Evolutionary conservation across 2,888 invertebrate species (phyloP).

Genomic region (Drosophila falleni): DNA sequence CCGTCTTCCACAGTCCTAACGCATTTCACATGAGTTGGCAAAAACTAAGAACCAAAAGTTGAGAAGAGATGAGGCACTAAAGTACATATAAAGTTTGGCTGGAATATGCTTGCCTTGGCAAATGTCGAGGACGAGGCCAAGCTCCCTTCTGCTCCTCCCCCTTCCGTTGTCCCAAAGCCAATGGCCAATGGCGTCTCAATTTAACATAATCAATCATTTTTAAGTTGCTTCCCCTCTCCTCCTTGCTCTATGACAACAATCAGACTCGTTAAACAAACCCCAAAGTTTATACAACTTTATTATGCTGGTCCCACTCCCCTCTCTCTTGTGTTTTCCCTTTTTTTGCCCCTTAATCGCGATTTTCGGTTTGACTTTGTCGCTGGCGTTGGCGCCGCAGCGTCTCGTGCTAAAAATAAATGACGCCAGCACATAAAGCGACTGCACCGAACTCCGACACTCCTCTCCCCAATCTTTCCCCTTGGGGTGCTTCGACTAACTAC

Average conservation of each 20-base stretch:
- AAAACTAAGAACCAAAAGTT: constrained; percentile 47
- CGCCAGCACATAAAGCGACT: constrained; percentile 49
- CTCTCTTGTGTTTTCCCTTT: background rate
- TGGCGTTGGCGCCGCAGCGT: constrained; percentile 71
- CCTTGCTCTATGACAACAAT: constrained; percentile 1
- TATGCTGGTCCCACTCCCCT: constrained; percentile 29
- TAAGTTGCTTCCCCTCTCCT: constrained; percentile 23
- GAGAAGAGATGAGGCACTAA: constrained; percentile 11
- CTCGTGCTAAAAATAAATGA: constrained; percentile 76
- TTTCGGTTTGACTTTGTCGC: constrained; percentile 52
- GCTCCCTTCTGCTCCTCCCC: background rate
- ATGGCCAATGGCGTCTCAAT: constrained; percentile 57
- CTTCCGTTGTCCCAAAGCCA: constrained; percentile 10
- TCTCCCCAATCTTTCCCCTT: background rate
- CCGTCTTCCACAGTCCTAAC: constrained; percentile 2
- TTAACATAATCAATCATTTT: constrained; percentile 75
- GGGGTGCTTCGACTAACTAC: constrained; percentile 43
- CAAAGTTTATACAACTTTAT: constrained; percentile 70
- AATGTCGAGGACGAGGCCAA: constrained; percentile 41
- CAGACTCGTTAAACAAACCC: constrained; percentile 60
- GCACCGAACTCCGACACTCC: constrained; percentile 12
- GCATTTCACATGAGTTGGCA: constrained; percentile 47
- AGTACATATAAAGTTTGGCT: constrained; percentile 24
- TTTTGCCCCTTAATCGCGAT: constrained; percentile 28
- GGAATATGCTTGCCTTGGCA: constrained; percentile 46